These are phyloP conservation scores for Limnephilus lunatus DNA, from an alignment of 2,888 invertebrate genomes.

Conservation along the genomic window DNA sequence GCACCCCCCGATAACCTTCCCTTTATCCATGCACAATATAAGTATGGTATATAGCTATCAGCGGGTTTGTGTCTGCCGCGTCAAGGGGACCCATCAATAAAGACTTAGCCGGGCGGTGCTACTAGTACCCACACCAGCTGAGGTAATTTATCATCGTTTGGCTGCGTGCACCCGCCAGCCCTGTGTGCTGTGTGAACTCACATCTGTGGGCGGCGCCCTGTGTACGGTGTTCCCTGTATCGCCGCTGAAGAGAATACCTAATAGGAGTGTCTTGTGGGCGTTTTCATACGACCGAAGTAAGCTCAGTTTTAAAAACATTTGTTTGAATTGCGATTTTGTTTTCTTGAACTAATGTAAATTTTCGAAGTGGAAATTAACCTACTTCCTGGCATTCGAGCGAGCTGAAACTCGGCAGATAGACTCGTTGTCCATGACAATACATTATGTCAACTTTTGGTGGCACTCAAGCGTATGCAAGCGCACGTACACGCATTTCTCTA, in stretches of 20 bases:
- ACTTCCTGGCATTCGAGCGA: too few species aligned
- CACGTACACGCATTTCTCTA: too few species aligned
- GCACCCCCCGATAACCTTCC: neutral
- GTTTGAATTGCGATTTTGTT: too few species aligned
- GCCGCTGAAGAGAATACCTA: neutral
- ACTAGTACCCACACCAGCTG: neutral
- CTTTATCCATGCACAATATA: neutral
- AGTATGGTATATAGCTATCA: neutral
- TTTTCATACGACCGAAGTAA: too few species aligned
- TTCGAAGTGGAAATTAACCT: too few species aligned
- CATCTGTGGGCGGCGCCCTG: neutral
- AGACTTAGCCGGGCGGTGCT: constrained; percentile 32
- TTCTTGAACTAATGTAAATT: too few species aligned
- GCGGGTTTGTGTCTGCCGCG: neutral
- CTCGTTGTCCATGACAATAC: too few species aligned
- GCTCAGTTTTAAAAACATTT: too few species aligned
- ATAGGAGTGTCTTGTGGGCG: too few species aligned
- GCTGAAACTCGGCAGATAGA: too few species aligned
- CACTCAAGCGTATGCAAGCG: too few species aligned
- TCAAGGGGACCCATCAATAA: constrained; percentile 44
- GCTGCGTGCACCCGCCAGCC: constrained; percentile 33
- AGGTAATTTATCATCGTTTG: constrained; percentile 45
- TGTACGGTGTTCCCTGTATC: neutral
- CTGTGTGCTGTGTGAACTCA: constrained; percentile 30
- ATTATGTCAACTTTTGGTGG: too few species aligned